Conservation (phyloP, 92 coral and sea anemone species). For the Heliopora coerulea region DNA sequence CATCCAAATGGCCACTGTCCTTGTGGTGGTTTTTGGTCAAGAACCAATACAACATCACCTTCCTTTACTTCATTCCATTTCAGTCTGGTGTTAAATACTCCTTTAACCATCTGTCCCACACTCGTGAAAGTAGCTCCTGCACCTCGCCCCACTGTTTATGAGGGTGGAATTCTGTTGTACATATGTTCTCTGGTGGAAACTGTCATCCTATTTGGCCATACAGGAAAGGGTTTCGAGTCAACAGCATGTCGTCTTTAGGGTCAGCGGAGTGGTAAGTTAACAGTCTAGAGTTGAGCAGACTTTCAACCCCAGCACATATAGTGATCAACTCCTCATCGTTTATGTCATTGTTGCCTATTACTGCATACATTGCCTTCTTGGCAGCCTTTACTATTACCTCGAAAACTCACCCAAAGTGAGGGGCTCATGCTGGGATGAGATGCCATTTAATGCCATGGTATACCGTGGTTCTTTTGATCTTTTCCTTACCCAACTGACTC, state of each 20-base stretch:
- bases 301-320: conserved; percentile 51
- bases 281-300: conserved; percentile 54
- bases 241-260: conserved; percentile 34
- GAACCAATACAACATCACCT: conserved; percentile 58
- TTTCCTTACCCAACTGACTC: conserved; percentile 52
- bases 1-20: conserved; percentile 61
- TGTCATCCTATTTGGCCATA: conserved; percentile 56
- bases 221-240: conserved; percentile 38
- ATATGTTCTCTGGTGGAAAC: conserved; percentile 61
- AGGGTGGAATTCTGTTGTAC: conserved; percentile 45
- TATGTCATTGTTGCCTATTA: conserved; percentile 44
- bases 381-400: conserved; percentile 53
- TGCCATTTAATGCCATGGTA: conserved; percentile 35
- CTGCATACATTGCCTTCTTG: conserved; percentile 52
- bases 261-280: conserved; percentile 54
- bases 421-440: conserved; percentile 49
- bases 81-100: conserved; percentile 56
- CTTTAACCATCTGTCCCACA: conserved; percentile 56
- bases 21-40: conserved; percentile 50
- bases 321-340: conserved; percentile 52
- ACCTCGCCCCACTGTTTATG: conserved; percentile 49
- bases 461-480: conserved; percentile 50
- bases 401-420: conserved; percentile 50
- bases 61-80: conserved; percentile 59
- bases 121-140: conserved; percentile 35